Evolutionary conservation across 2,113 vertebrate genomes (phyloP), one percentile per base, ranked within the genome.

Genomic region (Corapipo altera): DNA sequence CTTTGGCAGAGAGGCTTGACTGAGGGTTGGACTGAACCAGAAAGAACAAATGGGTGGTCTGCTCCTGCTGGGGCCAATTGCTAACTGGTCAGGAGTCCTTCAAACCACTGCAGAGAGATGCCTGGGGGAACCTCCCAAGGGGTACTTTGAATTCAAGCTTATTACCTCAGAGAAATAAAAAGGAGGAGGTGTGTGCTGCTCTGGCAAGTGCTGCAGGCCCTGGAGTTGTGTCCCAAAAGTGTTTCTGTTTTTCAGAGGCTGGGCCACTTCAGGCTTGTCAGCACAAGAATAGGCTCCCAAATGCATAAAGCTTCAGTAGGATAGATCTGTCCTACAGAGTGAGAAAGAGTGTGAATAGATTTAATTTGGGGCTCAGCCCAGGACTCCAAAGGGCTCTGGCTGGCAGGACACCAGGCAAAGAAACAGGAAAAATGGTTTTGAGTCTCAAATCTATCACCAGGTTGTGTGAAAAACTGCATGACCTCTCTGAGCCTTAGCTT

Each of bases 221-320:
- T 87, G 74, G 74, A 81, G 23, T 23, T 70, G 66, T 61, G 66
- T 77, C 62, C 37, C 18, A 64, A 28, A 67, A 84, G 11, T 30
- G 12, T 75, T 91, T 52, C 35, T 87, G 23, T 78, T 79, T 81
- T 79, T 86, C 75, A 66, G 79, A 51, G 54, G 35, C 51, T 86
- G 88, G 46, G 80, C 88, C 21, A 8, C 30, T 67, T 69, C 35
- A 74, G 72, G 23, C 94, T 91, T 92, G 92, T 84, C 85, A 81
- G 61, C 35, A 75, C 85, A 91, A 0, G 71, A 90, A 65, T 28
- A 21, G 44, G 17, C 30, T 89, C 48, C 18, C 64, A 48, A 85
- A 49, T 8, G 11, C 9, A 10, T 24, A 43, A 77, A 64, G 43
- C 15, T 55, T 73, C 18, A 18, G 28, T 11, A 39, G 44, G 10